Base-by-base conservation (phyloP, 2,888 invertebrate species). In the Chaetogeoica ovagalla region DNA sequence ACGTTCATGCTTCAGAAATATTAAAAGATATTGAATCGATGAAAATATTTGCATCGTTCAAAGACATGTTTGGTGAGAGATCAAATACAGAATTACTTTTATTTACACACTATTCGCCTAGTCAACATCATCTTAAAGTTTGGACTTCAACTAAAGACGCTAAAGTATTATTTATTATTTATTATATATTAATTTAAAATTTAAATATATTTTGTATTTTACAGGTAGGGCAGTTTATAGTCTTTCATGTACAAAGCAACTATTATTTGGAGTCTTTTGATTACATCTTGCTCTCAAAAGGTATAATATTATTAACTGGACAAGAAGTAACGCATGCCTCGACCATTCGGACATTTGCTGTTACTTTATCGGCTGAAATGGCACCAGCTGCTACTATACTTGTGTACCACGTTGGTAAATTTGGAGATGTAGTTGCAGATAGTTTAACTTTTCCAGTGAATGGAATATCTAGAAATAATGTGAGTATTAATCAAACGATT, bases 381-480 rank as follows among this genome's bases (percentile, higher is more conserved):
- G 94, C 97, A 13, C 98, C 98, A 0, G 93, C 93, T 39, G 92
- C 97, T 19, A 96, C 96, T 0, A 90, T 95, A 57, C 90, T 97
- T 30, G 95, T 95, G 71, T 98, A 96, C 90, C 91, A 93, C 86
- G 91, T 96, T 0, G 92, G 92, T 8, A 92, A 91, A 15, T 86
- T 86, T 70, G 96, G 94, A 0, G 93, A 93, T 84, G 92, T 97
- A 71, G 91, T 96, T 0, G 94, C 94, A 0, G 98, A 98, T 88
- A 94, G 95, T 81, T 88, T 98, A 81, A 97, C 97, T n/a, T 96
- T 97, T 89, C 96, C 96, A 0, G 97, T 98, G 43, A 96, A 97
- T 87, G 97, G 97, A 82, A 95, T 97, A 83, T 94, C 96, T 1
- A 87, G 95, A 82, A 97, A 98, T 86, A 95, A 96, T 86, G 93